Evolutionary conservation across 1,140 invertebrate genomes (phyloP), one percentile per base, ranked within the genome.

Genomic region (Zaprionus nigranus): DNA sequence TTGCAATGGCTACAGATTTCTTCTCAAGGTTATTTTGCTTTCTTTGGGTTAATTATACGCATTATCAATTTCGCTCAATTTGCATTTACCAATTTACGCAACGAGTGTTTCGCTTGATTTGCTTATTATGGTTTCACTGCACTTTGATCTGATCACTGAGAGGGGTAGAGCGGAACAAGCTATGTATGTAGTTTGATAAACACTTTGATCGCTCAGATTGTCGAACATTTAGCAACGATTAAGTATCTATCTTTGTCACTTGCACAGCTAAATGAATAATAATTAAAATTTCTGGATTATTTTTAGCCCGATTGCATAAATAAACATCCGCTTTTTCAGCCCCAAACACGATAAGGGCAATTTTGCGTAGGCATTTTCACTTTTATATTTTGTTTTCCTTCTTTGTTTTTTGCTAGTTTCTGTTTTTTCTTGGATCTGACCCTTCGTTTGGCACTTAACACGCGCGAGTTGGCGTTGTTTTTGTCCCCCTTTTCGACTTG

Each of bases 71-170:
- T 80, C 40, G 38, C 40, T 60, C 62, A 69, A 73, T 70, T 78
- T 75, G 43, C 67, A 72, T 88, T 84, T 83, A 87, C 84, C 80
- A 88, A 87, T 88, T 87, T 71, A 38, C 60, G 68, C 28, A 72
- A 66, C 63, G 68, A 36, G n/a, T 66, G 65, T 65, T 65, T 56
- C 60, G 84, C 70, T 67, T 82, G 80, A 88, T 83, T 88, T 75
- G 70, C 43, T 78, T 75, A 59, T 75, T 78, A 59, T 67, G 68
- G 49, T 62, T 70, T 34, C 36, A n/a, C 22, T 38, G 43, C 57
- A 65, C 84, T 87, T 87, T 87, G 84, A 87, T 87, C 78, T 81
- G 74, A 15, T 22, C 22, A 28, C 38, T 13, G 49, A 56, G 24
- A 36, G 26, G 30, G 17, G 20, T 3, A 26, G 26, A 60, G 53